A percentile compares a stretch with the other conserved stretches of the same genome.
These are phyloP conservation scores for Pelvicachromis taeniatus DNA, from an alignment of 2,113 vertebrate species.

Conservation along the genomic window DNA sequence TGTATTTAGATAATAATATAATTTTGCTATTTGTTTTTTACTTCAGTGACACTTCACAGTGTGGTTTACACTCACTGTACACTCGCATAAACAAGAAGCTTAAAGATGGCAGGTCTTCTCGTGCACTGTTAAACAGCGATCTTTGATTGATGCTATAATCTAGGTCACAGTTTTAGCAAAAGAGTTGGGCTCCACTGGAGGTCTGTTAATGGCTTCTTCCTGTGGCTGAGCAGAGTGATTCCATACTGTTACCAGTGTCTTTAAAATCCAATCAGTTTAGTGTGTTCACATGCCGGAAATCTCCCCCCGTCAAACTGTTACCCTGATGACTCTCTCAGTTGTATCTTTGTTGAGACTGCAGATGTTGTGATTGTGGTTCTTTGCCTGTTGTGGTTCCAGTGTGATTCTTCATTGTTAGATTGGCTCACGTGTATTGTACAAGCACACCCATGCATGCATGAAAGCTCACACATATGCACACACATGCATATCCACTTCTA, in stretches of 20 bases:
- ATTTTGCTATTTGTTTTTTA: constrained; percentile 23
- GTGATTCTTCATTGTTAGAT: not conserved
- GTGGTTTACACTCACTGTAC: constrained; percentile 1
- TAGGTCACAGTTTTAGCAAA: not conserved
- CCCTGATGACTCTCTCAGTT: not conserved
- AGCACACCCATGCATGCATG: constrained; percentile 29
- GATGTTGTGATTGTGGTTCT: constrained; percentile 12
- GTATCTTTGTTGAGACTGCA: not conserved
- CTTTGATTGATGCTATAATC: not conserved
- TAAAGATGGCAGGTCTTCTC: not conserved
- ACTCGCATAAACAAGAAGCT: not conserved
- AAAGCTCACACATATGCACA: not conserved
- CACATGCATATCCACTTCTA: not conserved
- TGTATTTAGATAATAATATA: constrained; percentile 4
- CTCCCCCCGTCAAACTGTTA: not conserved
- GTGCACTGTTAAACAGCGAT: not conserved
- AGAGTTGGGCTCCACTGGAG: not conserved
- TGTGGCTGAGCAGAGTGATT: not conserved
- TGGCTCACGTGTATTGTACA: constrained; percentile 4
- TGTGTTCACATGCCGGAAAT: not conserved
- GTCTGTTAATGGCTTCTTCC: not conserved
- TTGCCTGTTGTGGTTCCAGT: not conserved
- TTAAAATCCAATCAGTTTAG: not conserved
- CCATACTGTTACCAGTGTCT: not conserved
- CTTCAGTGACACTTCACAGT: not conserved